Conservation (phyloP, 2,113 vertebrate species). For the Phylloscopus trochiloides region DNA sequence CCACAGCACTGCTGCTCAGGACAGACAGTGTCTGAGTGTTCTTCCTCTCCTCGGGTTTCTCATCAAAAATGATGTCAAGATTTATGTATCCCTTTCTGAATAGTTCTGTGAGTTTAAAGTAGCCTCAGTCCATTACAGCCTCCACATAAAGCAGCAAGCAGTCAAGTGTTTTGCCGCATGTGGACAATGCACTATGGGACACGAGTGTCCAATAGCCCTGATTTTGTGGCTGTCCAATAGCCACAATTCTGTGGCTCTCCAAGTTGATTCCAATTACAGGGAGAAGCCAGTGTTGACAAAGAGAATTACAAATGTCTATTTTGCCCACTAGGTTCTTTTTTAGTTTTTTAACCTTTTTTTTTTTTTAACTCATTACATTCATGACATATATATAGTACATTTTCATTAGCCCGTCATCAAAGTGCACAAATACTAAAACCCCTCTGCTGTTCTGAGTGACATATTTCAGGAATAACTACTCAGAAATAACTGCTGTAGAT, state of each 20-base stretch:
- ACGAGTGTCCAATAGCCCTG: rapidly evolving
- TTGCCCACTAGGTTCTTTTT: not conserved
- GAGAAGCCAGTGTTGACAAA: constrained; percentile 11
- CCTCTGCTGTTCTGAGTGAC: constrained; percentile 56
- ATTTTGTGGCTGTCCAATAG: not conserved
- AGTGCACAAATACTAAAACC: constrained; percentile 17
- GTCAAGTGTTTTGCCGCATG: not conserved
- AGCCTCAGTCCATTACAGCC: not conserved
- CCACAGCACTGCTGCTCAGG: not conserved
- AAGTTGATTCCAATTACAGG: not conserved
- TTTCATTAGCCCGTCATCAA: constrained; percentile 53
- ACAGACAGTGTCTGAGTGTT: not conserved
- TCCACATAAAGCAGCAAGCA: not conserved
- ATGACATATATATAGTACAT: not conserved
- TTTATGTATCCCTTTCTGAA: not conserved
- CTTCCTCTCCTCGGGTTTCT: not conserved
- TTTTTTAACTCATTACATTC: not conserved
- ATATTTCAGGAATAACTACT: constrained; percentile 61
- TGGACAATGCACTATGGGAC: not conserved
- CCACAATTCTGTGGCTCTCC: not conserved
- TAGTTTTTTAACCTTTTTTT: not conserved
- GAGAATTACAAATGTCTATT: not conserved
- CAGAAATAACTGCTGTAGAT: constrained; percentile 54
- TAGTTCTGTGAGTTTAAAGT: not conserved
- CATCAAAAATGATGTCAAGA: not conserved